Percentiles rank a stretch among this genome's conserved stretches.
Conservation (phyloP, 2,797 vertebrate genomes). For the Decapterus maruadsi region DNA sequence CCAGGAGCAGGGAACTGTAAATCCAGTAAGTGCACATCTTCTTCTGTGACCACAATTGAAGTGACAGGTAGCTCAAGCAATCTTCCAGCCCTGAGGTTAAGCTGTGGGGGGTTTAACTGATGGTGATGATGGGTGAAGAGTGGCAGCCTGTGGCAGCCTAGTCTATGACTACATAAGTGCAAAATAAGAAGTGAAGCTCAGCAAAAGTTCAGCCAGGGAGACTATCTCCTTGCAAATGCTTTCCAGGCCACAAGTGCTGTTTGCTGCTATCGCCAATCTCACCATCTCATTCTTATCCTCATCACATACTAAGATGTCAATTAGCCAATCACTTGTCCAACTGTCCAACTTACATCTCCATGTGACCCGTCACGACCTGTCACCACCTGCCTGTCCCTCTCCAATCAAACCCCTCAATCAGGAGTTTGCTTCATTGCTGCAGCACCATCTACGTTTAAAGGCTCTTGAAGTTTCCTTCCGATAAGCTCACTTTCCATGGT, state of each 20-base stretch:
- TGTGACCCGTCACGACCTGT: too few relatives aligned
- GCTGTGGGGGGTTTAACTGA: slow-evolving; percentile 22
- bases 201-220: background rate
- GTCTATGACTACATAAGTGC: background rate
- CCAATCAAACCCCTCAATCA: background rate
- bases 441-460: too few relatives aligned
- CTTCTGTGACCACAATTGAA: slow-evolving; percentile 48
- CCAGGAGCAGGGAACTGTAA: slow-evolving; percentile 28
- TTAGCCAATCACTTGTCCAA: too few relatives aligned
- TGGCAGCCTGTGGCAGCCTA: slow-evolving; percentile 20
- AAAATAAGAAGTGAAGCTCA: background rate
- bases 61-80: slow-evolving; percentile 64
- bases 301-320: background rate
- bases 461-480: too few relatives aligned
- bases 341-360: too few relatives aligned
- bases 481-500: too few relatives aligned
- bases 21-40: slow-evolving; percentile 54
- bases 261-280: background rate
- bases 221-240: too few relatives aligned
- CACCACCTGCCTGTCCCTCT: too few relatives aligned
- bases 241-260: background rate
- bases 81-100: slow-evolving; percentile 36
- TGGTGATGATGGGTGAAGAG: slow-evolving; percentile 32
- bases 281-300: background rate
- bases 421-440: background rate